Base-by-base conservation (phyloP, 2,888 invertebrate species). In the Drosophila diplacantha region DNA sequence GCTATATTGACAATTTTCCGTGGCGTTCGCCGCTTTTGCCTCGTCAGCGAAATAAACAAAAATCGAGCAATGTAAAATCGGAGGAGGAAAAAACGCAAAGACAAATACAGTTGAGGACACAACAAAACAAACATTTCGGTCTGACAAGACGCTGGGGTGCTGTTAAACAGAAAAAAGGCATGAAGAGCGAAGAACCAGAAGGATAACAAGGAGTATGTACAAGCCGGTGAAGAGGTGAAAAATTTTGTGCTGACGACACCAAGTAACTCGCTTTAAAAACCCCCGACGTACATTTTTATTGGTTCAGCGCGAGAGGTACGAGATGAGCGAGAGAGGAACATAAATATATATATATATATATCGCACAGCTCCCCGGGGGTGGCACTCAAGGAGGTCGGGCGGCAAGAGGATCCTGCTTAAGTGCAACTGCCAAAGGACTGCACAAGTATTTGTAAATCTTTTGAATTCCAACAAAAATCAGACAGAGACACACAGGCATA, bases 21-120 rank as follows among this genome's bases (percentile, higher is more conserved):
- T 76, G 74, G 74, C 70, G 63, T 68, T 65, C 71, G 65, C 61
- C 31, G 63, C 71, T 78, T 83, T 72, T 73, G 78, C 76, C 73
- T 76, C 73, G 85, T 86, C 86, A 85, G 85, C 85, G 78, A 82
- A 86, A 82, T 79, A 79, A 76, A 80, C 74, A 75, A 82, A 73
- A 75, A 75, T 80, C 73, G 73, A 79, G 69, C 67, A 73, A 68
- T 73, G 65, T 69, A 70, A 65, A 80, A 57, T 52, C 24, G 31
- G 44, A 64, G 29, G 44, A 46, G 44, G 43, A 38, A 41, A 47
- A 60, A 54, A 74, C 43, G 52, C 66, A 77, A 77, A 77, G 74
- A 74, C 84, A 78, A 74, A 78, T 78, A 83, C 81, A 82, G 80
- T 69, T 62, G 62, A 68, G 72, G 76, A 73, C 61, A 71, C 71